Conservation (phyloP, 2,797 vertebrate genomes). For the Eulemur mongoz region DNA sequence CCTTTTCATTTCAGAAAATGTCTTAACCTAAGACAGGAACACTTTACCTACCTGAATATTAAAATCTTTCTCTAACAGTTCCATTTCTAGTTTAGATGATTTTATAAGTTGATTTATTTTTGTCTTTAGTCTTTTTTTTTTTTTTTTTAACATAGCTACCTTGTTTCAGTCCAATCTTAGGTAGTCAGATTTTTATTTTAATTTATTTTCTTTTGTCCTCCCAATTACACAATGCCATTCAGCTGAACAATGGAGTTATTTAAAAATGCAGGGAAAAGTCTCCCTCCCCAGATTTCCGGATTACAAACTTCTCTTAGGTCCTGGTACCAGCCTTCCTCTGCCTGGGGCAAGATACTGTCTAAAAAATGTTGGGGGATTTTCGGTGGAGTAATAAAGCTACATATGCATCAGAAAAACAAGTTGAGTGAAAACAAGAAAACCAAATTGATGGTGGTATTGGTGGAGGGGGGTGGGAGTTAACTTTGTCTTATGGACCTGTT, state of each 20-base stretch:
- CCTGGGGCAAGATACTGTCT: not conserved
- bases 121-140: not conserved
- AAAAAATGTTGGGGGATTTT: not conserved
- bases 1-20: slow-evolving; percentile 29
- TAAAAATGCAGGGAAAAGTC: slow-evolving; percentile 60
- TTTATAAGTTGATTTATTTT: slow-evolving; percentile 20
- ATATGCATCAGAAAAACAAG: not conserved
- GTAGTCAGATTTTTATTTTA: not conserved
- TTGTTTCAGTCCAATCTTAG: slow-evolving; percentile 4
- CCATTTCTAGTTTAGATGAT: not conserved
- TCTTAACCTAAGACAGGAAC: not conserved
- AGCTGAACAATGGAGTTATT: slow-evolving; percentile 68
- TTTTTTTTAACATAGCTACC: not conserved
- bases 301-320: slow-evolving; percentile 44
- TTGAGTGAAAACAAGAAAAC: slow-evolving; percentile 3
- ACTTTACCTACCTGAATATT: not conserved
- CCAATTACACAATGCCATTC: slow-evolving; percentile 37
- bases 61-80: not conserved
- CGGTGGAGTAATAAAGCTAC: not conserved
- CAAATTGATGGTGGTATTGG: not conserved
- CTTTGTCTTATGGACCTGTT: not conserved
- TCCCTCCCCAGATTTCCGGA: slow-evolving; percentile 61
- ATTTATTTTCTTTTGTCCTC: not conserved
- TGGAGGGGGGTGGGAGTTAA: not conserved
- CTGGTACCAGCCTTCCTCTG: not conserved